Evolutionary conservation across 2,888 invertebrate genomes (phyloP), one percentile per base, ranked within the genome.

Genomic region (Aquatica leii): DNA sequence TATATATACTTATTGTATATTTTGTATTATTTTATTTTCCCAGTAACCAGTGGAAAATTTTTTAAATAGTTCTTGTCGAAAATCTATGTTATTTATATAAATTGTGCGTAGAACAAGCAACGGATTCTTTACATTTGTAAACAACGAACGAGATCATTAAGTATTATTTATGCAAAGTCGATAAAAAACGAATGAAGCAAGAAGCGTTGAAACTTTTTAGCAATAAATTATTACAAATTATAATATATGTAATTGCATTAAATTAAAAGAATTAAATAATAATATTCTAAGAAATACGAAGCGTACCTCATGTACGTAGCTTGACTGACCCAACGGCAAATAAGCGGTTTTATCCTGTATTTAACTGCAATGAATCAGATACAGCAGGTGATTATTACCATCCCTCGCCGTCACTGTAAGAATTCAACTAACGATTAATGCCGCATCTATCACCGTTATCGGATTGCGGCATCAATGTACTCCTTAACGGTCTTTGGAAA

Each of bases 361-460:
- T 80, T 79, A 78, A 70, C 64, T 67, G 71, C 71, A 76, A 80
- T 80, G 78, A 79, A 80, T 80, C 78, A 78, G 73, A 69, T 71
- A 68, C 71, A 73, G 70, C 77, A 79, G 78, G 77, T 78, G 77
- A 76, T 80, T 79, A 80, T 80, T 80, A 80, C 62, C 56, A 58
- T 37, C 53, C 59, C 66, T 49, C 59, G 51, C 60, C 67, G 62
- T 56, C 68, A 46, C 66, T 54, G 35, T 53, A 50, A 59, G 63
- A 59, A 66, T 65, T 53, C 59, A 62, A 34, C 52, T 55, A 56
- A 55, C 67, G 69, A 69, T 71, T 69, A 69, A 68, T 56, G 69
- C 68, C 69, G 69, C 69, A 71, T 71, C 67, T 69, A 70, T 70
- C 70, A 72, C 68, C 58, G 68, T 65, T 72, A 59, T 62, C 62